These are phyloP conservation scores for Atta cephalotes DNA, from an alignment of 1,140 invertebrate genomes.

Conservation along the genomic window DNA sequence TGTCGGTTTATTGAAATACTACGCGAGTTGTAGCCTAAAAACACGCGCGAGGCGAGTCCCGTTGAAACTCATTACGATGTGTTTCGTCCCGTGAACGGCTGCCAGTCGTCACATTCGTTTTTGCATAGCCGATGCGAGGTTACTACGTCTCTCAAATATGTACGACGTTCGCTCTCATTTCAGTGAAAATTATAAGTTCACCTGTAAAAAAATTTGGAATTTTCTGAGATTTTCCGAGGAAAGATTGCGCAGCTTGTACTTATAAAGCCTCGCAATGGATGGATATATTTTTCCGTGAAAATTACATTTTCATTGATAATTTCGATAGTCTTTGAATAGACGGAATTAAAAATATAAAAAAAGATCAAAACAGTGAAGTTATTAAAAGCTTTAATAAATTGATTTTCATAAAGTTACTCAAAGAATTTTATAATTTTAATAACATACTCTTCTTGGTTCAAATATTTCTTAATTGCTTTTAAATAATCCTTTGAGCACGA, in stretches of 20 bases:
- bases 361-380: neutral
- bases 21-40: conserved; percentile 25
- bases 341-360: neutral
- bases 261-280: neutral
- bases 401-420: neutral
- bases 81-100: neutral
- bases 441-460: conserved; percentile 13
- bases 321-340: neutral
- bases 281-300: neutral
- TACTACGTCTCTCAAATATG: neutral
- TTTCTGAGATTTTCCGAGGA: conserved; percentile 14
- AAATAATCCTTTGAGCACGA: neutral
- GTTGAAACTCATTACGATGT: conserved; percentile 41
- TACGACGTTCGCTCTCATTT: neutral
- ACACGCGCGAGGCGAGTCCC: conserved; percentile 16
- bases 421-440: conserved; percentile 4
- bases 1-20: conserved; percentile 44
- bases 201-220: neutral
- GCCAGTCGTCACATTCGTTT: neutral
- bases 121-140: neutral
- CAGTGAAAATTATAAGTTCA: neutral
- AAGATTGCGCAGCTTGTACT: neutral
- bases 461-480: neutral
- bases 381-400: neutral
- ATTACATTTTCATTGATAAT: neutral